These are phyloP conservation scores for Vulpes vulpes DNA, from an alignment of 2,113 vertebrate species.

Conservation along the genomic window DNA sequence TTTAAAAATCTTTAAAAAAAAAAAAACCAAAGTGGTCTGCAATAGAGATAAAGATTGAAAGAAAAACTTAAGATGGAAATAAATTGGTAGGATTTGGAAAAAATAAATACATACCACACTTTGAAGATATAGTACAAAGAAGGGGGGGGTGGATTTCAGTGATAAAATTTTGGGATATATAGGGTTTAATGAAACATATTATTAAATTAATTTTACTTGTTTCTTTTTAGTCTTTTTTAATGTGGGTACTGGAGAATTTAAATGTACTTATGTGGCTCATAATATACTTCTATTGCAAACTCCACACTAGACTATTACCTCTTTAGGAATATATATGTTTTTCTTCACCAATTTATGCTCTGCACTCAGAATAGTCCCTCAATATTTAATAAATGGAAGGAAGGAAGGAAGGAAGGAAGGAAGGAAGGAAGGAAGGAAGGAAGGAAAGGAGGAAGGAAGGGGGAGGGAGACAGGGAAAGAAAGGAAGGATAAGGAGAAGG, in stretches of 20 bases:
- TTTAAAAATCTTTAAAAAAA: no score
- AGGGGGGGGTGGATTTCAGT: background rate
- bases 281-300: background rate
- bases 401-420: accelerated
- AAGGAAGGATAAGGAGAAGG: accelerated
- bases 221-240: background rate
- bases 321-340: background rate
- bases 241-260: background rate
- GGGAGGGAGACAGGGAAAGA: accelerated
- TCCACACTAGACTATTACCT: background rate
- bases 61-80: background rate
- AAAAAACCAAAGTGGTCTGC: background rate
- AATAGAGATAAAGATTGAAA: background rate
- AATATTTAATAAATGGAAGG: background rate
- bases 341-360: background rate
- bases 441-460: accelerated
- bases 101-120: background rate
- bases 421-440: no score
- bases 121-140: background rate
- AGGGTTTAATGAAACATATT: background rate
- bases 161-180: background rate
- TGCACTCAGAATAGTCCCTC: background rate
- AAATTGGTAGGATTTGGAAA: background rate
- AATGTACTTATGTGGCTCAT: background rate
- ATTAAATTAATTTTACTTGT: background rate